Conservation (phyloP, 2,113 vertebrate species). For the Spermophilus dauricus region DNA sequence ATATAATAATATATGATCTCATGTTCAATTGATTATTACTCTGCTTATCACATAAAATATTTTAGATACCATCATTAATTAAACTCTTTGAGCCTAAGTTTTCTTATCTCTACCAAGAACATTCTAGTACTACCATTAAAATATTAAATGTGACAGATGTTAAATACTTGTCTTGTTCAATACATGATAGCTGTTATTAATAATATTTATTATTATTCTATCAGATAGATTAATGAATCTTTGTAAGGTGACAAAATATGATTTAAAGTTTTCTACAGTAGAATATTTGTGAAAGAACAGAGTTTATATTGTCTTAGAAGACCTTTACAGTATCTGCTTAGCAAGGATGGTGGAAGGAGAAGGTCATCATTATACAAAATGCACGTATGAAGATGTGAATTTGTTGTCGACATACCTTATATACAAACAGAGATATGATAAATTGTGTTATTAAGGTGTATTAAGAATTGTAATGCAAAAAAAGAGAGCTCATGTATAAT, state of each 20-base stretch:
- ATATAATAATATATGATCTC: neutral
- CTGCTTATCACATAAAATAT: neutral
- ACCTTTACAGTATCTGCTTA: neutral
- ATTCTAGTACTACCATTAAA: neutral
- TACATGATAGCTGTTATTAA: neutral
- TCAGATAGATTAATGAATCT: neutral
- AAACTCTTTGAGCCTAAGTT: neutral
- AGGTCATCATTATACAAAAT: too few species aligned
- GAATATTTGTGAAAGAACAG: neutral
- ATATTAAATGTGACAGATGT: slow-evolving; percentile 10
- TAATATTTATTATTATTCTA: slow-evolving; percentile 1
- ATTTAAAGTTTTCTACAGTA: neutral
- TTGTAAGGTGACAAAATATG: neutral
- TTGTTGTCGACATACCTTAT: too few species aligned
- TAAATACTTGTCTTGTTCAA: slow-evolving; percentile 2
- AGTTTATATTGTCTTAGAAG: neutral
- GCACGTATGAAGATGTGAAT: too few species aligned
- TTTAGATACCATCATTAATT: neutral
- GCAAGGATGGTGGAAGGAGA: too few species aligned
- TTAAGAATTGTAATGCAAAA: too few species aligned
- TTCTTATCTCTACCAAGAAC: slow-evolving; percentile 35
- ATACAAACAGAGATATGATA: too few species aligned
- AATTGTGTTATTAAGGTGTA: too few species aligned
- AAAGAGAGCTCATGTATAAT: too few species aligned
- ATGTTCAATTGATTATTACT: slow-evolving; percentile 7